phyloP scores from a whole-genome alignment of 2,888 invertebrate genomes.

The Phortica okadai region DNA sequence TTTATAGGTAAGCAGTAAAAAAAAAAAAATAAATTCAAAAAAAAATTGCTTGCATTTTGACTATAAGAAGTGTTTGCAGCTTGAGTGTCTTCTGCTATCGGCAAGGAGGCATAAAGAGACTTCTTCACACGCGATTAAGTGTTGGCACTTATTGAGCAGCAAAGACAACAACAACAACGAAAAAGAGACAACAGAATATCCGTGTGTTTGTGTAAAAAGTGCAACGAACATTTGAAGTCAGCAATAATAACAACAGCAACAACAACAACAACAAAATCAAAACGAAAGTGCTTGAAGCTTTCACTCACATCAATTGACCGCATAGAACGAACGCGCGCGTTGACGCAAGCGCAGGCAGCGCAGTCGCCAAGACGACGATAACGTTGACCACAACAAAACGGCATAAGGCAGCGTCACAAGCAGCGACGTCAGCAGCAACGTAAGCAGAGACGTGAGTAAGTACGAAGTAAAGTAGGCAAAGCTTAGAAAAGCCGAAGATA shows the following conservation, averaged over 20 bases:
- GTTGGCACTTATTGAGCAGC: not conserved
- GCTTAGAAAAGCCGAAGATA: constrained; percentile 41
- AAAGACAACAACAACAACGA: not conserved
- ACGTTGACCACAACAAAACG: constrained; percentile 27
- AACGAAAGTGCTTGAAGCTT: not conserved
- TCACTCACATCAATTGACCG: not conserved
- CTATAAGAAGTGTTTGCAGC: no score
- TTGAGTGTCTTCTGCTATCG: no score
- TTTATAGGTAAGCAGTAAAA: not conserved
- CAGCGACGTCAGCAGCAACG: constrained; percentile 54
- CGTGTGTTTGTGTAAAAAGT: not conserved
- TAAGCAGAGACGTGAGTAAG: not conserved
- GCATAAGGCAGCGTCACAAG: constrained; percentile 46
- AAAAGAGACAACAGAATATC: not conserved
- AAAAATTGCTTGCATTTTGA: not conserved
- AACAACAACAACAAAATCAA: not conserved
- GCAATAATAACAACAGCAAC: not conserved
- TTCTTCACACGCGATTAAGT: not conserved
- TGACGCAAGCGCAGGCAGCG: constrained; percentile 20
- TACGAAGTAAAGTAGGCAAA: constrained; percentile 49
- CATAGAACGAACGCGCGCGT: not conserved
- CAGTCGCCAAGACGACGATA: constrained; percentile 15
- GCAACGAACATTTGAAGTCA: not conserved
- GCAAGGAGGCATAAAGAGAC: no score
- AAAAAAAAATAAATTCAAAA: not conserved